Conservation (phyloP, 2,113 vertebrate species). For the Rhinoderma darwinii region DNA sequence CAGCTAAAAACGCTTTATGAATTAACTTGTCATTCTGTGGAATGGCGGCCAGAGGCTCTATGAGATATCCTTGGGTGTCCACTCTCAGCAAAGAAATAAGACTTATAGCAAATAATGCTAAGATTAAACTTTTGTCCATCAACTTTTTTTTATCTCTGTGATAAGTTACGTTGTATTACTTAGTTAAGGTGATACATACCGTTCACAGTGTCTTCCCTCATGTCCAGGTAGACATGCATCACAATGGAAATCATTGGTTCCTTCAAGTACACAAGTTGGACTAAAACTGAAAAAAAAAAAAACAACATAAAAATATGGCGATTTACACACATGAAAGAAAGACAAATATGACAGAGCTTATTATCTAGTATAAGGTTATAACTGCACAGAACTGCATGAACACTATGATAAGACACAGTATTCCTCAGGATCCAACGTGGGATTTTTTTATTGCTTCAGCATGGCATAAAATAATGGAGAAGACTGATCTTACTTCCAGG, state of each 20-base stretch:
- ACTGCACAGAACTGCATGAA: not conserved
- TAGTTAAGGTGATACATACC: conserved; percentile 68
- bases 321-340: not conserved
- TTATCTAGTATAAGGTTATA: not conserved
- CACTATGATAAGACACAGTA: not conserved
- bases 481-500: not conserved
- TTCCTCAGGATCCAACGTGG: not conserved
- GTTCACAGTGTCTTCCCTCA: conserved; percentile 90
- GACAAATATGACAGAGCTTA: not conserved
- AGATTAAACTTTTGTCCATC: not conserved
- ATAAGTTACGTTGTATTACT: not conserved
- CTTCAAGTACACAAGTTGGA: conserved; percentile 83
- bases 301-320: not conserved
- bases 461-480: not conserved
- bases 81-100: not conserved
- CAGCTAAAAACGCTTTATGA: not conserved
- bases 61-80: not conserved
- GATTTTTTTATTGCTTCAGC: not conserved
- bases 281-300: conserved; percentile 82
- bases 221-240: conserved; percentile 84
- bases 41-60: not conserved
- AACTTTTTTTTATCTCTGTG: not conserved
- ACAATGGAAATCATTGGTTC: conserved; percentile 79
- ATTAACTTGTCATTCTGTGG: not conserved
- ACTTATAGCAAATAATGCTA: not conserved